Evolutionary conservation across 2,797 vertebrate species (phyloP), one percentile per base, ranked within the genome.

Genomic region (Eidolon dupreanum): DNA sequence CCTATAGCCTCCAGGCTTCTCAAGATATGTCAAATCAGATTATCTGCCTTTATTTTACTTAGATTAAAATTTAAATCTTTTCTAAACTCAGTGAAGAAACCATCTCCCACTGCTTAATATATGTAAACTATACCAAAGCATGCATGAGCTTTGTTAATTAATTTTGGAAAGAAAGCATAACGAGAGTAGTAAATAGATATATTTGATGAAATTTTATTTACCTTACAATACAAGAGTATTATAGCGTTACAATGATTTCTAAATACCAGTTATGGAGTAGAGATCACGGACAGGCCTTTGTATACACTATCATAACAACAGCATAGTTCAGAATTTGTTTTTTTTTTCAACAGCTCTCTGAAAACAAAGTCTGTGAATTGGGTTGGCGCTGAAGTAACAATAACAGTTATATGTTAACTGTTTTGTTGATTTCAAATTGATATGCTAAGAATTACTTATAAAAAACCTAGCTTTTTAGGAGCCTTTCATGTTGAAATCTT

Each of bases 61-160:
- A 86, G 85, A 95, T 77, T 96, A 97, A 98, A 98, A 97, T 86
- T 79, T 94, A 96, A 79, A 93, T 90, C 97, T 95, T 96, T 96
- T 83, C 74, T 68, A 91, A 98, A 95, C 17, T 74, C 75, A 86
- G 43, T 22, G 5, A 89, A 78, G 97, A 96, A 97, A 94, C 94
- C 75, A 85, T 53, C 53, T 96, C 85, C 82, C 86, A 83, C 6
- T 90, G 63, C 17, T 82, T 97, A 73, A 90, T 94, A 75, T 61
- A 83, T 10, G 15, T 85, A 97, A 95, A 96, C 91, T 73, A 66
- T 36, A 85, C 13, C 2, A 93, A 87, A 81, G 55, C 20, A 68
- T 10, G 13, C 26, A 28, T 96, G 19, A 92, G 3, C 8, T 87
- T 70, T 74, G 66, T 57, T 85, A 86, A 38, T 84, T 97, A 49